Evolutionary conservation across 2,888 invertebrate genomes (phyloP).

Genomic region (Perithous albicinctus): DNA sequence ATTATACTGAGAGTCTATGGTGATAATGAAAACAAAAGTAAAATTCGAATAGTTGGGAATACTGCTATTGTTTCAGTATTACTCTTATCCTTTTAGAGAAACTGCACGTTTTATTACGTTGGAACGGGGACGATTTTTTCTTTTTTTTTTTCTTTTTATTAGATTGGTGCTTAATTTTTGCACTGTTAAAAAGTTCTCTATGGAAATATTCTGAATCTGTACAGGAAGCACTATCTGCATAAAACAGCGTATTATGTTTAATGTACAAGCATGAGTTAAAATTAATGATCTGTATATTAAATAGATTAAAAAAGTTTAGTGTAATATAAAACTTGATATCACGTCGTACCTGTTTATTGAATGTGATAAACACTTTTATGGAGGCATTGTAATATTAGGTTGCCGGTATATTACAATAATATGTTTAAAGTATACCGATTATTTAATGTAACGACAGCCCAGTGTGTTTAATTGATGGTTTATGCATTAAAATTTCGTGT

Average conservation of each 20-base stretch:
- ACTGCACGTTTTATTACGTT: background rate
- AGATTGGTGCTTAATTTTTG: background rate
- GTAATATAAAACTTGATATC: background rate
- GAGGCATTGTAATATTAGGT: background rate
- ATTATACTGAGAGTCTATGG: background rate
- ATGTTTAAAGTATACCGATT: background rate
- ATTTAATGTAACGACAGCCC: background rate
- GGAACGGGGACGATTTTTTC: background rate
- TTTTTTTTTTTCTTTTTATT: slow-evolving; percentile 1
- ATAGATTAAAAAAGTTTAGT: background rate
- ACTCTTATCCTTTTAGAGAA: background rate
- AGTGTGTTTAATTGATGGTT: background rate
- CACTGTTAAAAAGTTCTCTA: background rate
- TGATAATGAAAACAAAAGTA: background rate
- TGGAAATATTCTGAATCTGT: background rate
- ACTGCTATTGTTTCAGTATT: background rate
- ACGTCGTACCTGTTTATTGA: background rate
- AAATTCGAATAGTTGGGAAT: background rate
- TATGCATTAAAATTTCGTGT: background rate
- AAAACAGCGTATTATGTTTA: background rate
- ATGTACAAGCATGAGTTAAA: background rate
- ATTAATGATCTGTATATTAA: background rate
- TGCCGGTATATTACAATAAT: background rate
- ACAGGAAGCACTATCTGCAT: background rate
- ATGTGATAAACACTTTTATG: background rate